Evolutionary conservation across 2,888 invertebrate species (phyloP), one percentile per base, ranked within the genome.

Genomic region (Lasioglossum morio): DNA sequence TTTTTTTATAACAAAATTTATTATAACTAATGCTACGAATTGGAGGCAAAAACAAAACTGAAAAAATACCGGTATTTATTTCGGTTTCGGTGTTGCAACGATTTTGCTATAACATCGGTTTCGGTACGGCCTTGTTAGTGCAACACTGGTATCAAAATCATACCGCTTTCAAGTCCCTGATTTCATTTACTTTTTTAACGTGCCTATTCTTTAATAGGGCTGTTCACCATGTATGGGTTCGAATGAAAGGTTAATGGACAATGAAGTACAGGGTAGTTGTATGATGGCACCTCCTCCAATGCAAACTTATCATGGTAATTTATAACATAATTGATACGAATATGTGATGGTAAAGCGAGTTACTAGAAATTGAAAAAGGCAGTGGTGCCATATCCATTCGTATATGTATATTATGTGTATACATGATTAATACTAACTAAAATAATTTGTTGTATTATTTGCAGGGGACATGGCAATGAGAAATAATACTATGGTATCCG

Each of bases 261-360:
- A 92, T 79, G 95, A 95, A 86, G 91, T 94, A 76, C 89, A 92
- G 63, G 87, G 88, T 63, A 94, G 92, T 87, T 94, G 94, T 87
- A 89, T 93, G 84, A 92, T 94, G 89, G 93, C 93, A 66, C 94
- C 94, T 60, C 94, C 94, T 63, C 93, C 94, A 40, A 93, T 95
- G 86, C 95, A 93, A 89, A 84, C 92, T 85, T 95, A 94, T 88
- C 94, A 94, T 87, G 94, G 95, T 95, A 93, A 80, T 86, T 82
- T 72, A 73, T 81, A 66, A 14, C 63, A 69, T 80, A 34, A 30
- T 19, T n/a, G 57, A 27, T n/a, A 43, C 19, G n/a, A 46, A 14
- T n/a, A 66, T 72, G 16, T 12, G 19, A 76, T 12, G 5, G 8
- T 53, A 63, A 30, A 53, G 16, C 8, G 14, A 80, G 30, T 37